These are phyloP conservation scores for Semotilus atromaculatus DNA, from an alignment of 2,797 vertebrate species.

Conservation along the genomic window DNA sequence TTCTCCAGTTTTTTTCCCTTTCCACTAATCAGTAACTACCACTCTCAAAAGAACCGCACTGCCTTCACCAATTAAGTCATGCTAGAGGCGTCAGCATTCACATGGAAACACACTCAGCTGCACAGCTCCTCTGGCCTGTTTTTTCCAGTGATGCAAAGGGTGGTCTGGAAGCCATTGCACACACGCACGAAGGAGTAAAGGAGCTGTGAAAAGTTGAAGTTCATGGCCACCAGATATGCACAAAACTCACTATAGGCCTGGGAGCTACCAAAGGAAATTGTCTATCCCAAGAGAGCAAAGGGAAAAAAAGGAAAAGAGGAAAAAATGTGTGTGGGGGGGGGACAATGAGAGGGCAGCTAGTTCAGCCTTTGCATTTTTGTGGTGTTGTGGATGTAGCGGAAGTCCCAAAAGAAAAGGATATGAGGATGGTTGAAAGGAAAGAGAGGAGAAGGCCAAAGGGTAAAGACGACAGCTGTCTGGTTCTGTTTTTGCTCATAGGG, in stretches of 20 bases:
- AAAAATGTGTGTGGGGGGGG: background rate
- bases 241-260: constrained; percentile 47
- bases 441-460: constrained; percentile 7
- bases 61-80: background rate
- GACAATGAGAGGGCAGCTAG: background rate
- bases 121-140: background rate
- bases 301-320: background rate
- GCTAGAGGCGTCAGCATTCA: background rate
- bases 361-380: constrained; percentile 27
- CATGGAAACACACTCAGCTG: background rate
- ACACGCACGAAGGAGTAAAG: background rate
- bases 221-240: constrained; percentile 22
- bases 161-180: constrained; percentile 8
- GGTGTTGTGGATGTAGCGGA: constrained; percentile 9
- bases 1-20: background rate
- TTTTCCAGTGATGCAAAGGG: constrained; percentile 1
- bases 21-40: background rate
- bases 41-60: background rate
- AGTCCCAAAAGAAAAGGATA: constrained; percentile 7
- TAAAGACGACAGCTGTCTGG: background rate
- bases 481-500: constrained; percentile 12
- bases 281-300: constrained; percentile 20
- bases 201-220: constrained; percentile 18
- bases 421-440: constrained; percentile 6
- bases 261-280: constrained; percentile 55